A percentile compares a stretch with the other conserved stretches of the same genome.
These are phyloP conservation scores for Camponotus vicinus DNA, from an alignment of 1,140 invertebrate species.

Conservation along the genomic window DNA sequence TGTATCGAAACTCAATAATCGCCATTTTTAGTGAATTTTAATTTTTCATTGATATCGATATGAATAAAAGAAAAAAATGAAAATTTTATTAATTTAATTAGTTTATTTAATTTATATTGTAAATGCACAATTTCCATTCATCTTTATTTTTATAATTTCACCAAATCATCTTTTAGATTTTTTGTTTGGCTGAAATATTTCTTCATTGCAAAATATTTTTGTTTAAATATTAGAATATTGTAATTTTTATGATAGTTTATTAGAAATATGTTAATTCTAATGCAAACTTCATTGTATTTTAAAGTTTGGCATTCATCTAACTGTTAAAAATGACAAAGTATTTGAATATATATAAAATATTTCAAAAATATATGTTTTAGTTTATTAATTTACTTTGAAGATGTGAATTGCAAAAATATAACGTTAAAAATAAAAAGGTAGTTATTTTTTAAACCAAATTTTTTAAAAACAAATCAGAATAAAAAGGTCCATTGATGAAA, in stretches of 20 bases:
- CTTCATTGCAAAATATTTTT: neutral
- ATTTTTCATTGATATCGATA: neutral
- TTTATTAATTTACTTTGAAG: neutral
- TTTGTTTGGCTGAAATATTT: neutral
- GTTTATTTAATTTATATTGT: conserved; percentile 33
- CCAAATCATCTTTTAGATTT: neutral
- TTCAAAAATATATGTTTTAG: neutral
- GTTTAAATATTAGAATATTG: neutral
- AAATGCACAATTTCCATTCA: neutral
- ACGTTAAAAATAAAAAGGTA: neutral
- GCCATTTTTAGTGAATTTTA: conserved; percentile 5
- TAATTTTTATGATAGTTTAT: conserved; percentile 3
- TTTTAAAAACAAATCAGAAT: conserved; percentile 19
- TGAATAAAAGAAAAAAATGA: neutral
- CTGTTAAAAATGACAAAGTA: neutral
- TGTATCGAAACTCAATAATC: neutral
- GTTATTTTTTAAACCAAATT: neutral
- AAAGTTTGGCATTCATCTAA: neutral
- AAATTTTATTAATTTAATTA: conserved; percentile 7
- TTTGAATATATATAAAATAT: neutral
- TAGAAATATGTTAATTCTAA: neutral
- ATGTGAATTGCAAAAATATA: neutral
- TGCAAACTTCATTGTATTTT: neutral
- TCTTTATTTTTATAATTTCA: neutral
- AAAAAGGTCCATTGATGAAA: neutral